Percentiles rank a stretch among this genome's conserved stretches.
phyloP scores from a whole-genome alignment of 2,888 invertebrate species.

The Ichneumoninae sp. region DNA sequence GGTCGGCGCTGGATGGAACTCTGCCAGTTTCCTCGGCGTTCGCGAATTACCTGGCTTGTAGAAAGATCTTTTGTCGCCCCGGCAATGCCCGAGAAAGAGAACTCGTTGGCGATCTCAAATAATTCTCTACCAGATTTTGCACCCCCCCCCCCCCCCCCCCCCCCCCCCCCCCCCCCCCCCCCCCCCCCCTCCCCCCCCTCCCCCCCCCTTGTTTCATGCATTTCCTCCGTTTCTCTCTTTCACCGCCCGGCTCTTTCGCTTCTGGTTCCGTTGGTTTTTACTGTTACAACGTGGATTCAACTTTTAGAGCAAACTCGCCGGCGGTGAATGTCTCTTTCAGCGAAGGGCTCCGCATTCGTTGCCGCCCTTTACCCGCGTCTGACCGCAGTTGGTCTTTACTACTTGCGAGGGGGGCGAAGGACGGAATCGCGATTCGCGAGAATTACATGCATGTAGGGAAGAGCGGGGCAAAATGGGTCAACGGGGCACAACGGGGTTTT shows the following conservation, averaged over 20 bases:
- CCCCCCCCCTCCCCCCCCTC: neutral
- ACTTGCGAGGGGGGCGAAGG: slow-evolving; percentile 30
- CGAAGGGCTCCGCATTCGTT: slow-evolving; percentile 2
- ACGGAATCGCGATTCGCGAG: slow-evolving; percentile 13
- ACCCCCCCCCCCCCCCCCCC: neutral
- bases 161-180: neutral
- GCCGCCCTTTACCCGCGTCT: slow-evolving; percentile 6
- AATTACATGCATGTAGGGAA: neutral
- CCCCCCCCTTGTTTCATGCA: neutral
- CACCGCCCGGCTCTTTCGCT: neutral
- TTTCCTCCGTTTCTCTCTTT: neutral
- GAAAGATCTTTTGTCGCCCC: slow-evolving; percentile 58
- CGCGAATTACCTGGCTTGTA: slow-evolving; percentile 63
- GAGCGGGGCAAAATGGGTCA: too few relatives aligned
- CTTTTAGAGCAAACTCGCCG: slow-evolving; percentile 7
- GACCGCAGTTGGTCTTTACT: slow-evolving; percentile 50
- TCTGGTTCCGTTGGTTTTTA: slow-evolving; percentile 19
- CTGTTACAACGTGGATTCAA: slow-evolving; percentile 14
- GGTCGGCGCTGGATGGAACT: slow-evolving; percentile 53
- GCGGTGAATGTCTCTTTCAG: slow-evolving; percentile 10
- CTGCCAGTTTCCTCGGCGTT: slow-evolving; percentile 64
- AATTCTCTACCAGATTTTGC: slow-evolving; percentile 56
- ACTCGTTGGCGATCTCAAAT: slow-evolving; percentile 60
- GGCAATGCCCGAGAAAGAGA: slow-evolving; percentile 11
- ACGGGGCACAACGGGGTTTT: too few relatives aligned